Evolutionary conservation across 1,140 invertebrate species (phyloP), one percentile per base, ranked within the genome.

Genomic region (Polypedilum vanderplanki): DNA sequence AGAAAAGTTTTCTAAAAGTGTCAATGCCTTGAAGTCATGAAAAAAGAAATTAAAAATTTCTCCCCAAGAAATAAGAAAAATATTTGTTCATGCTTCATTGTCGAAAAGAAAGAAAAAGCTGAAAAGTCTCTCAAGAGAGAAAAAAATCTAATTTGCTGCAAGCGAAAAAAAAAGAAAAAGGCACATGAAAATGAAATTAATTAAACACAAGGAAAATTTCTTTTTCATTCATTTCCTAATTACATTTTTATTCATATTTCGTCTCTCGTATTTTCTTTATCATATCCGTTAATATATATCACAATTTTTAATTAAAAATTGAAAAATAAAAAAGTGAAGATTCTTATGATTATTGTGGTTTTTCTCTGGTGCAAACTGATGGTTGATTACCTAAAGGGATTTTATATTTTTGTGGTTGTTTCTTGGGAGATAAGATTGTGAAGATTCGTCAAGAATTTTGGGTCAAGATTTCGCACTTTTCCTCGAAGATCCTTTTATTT

Each of bases 171-270:
- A 18, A 70, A 4, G 3, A 70, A 57, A 57, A 57, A 57, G 46
- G 46, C 46, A 57, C 46, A 33, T 3, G 12, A 57, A 57, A 57
- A 57, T 57, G 46, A 57, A 57, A 70, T 70, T 70, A 70, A 70
- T 70, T 18, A 70, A 12, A 70, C 18, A 70, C 20, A 70, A 70
- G 5, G 2, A 22, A 10, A 10, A 57, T 33, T 33, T 33, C 24
- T 3, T 33, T 33, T 33, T 33, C n/a, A 1, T 70, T 70, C 65
- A 70, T 70, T 70, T 20, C 17, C 20, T 70, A 70, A 70, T 70
- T 70, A 70, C 65, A 70, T 70, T 70, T 33, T 70, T 70, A 70
- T 70, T 70, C 17, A 70, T 70, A 20, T 70, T 70, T 70, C 65
- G 9, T 70, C 18, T 70, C 18, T 70, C 65, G 4, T 18, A 4